Evolutionary conservation across 2,888 invertebrate species (phyloP).

Genomic region (Thymelicus sylvestris): DNA sequence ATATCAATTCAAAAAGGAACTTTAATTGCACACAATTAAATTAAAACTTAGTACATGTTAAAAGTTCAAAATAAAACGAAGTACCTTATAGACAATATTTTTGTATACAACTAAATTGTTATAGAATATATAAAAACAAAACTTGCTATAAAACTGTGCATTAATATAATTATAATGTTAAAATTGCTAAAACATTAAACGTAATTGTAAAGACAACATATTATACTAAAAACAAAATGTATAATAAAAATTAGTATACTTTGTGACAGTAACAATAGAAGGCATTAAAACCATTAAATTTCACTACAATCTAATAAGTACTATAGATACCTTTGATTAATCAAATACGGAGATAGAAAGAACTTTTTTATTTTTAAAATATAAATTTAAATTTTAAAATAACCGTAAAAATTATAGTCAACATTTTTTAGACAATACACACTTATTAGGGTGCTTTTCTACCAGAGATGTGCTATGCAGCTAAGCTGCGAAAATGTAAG

Average conservation of each 20-base stretch:
- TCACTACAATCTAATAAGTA: background rate
- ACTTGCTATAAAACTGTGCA: background rate
- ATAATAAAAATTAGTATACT: background rate
- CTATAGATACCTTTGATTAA: background rate
- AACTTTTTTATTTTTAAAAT: too few relatives aligned
- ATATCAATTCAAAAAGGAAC: conserved; percentile 34
- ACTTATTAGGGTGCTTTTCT: too few relatives aligned
- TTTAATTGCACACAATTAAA: conserved; percentile 15
- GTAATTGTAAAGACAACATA: background rate
- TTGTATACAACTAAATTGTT: background rate
- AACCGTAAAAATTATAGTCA: too few relatives aligned
- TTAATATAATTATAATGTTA: conserved; percentile 6
- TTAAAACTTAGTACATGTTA: background rate
- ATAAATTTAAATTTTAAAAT: too few relatives aligned
- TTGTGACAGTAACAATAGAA: conserved; percentile 2
- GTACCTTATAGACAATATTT: background rate
- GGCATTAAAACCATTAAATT: background rate
- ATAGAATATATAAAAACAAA: conserved; percentile 6
- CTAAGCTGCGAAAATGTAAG: too few relatives aligned
- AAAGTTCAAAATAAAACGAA: background rate
- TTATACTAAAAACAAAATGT: background rate
- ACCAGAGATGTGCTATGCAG: too few relatives aligned
- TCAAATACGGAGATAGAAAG: too few relatives aligned
- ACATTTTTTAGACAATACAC: too few relatives aligned
- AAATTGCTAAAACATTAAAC: conserved; percentile 1